Percentiles rank a stretch among this genome's conserved stretches.
phyloP scores from a whole-genome alignment of 2,888 invertebrate species.

The Phaedon cochleariae region DNA sequence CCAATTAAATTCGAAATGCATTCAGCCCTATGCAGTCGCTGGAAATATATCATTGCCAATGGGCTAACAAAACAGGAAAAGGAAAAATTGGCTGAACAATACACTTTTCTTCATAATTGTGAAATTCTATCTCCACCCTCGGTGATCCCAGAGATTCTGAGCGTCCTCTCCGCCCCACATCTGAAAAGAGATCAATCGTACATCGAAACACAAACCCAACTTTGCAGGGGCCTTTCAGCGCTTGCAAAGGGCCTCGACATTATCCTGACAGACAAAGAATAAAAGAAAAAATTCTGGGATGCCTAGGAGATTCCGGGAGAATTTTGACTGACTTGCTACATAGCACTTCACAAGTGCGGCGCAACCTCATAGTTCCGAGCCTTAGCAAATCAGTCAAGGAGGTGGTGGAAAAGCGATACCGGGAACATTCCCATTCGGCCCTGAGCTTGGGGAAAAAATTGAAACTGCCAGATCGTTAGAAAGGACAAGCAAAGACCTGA shows the following conservation, averaged over 20 bases:
- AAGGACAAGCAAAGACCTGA: no score
- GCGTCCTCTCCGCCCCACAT: not conserved
- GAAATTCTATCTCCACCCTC: not conserved
- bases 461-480: constrained; percentile 20
- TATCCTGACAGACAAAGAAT: constrained; percentile 16
- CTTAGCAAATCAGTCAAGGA: constrained; percentile 23
- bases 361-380: constrained; percentile 5
- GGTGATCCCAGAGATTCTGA: constrained; percentile 7
- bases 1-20: not conserved
- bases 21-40: constrained; percentile 3
- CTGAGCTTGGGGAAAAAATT: constrained; percentile 20
- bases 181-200: constrained; percentile 18
- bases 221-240: constrained; percentile 21
- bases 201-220: constrained; percentile 11
- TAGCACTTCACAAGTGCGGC: constrained; percentile 14
- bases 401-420: constrained; percentile 11
- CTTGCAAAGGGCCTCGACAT: constrained; percentile 18
- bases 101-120: constrained; percentile 4
- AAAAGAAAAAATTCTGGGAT: constrained; percentile 11
- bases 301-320: constrained; percentile 18
- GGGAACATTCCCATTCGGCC: constrained; percentile 19
- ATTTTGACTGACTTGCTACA: constrained; percentile 21
- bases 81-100: not conserved
- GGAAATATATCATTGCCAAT: constrained; percentile 4
- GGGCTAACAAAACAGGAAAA: not conserved